Conservation (phyloP, 2,888 invertebrate species). For the Cephus pulcher region DNA sequence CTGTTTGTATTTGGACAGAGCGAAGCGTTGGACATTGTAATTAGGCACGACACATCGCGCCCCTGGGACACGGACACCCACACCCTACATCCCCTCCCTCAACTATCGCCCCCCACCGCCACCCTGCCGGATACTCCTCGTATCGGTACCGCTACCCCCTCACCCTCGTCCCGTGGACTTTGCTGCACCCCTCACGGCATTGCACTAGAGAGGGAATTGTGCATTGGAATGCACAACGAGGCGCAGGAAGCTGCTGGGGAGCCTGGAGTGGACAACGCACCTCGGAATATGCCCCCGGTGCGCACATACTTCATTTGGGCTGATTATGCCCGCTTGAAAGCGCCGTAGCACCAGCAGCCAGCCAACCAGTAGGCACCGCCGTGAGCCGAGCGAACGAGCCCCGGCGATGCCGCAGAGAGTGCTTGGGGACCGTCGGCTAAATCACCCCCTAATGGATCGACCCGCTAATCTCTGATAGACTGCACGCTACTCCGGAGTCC, state of each 20-base stretch:
- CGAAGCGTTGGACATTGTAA: constrained; percentile 63
- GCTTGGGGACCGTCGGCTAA: constrained; percentile 51
- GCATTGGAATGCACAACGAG: no score
- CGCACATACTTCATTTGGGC: constrained; percentile 57
- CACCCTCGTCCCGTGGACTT: constrained; percentile 15
- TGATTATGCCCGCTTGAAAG: constrained; percentile 49
- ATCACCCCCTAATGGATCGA: constrained; percentile 59
- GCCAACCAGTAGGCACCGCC: no score
- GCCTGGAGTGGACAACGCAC: constrained; percentile 11
- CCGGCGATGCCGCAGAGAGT: constrained; percentile 7
- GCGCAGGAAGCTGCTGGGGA: no score
- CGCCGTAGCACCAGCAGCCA: neutral
- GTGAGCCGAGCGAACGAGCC: neutral
- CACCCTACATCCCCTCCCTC: no score
- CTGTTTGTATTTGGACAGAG: constrained; percentile 61
- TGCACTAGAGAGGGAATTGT: no score
- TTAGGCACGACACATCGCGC: constrained; percentile 65
- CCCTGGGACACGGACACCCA: constrained; percentile 51
- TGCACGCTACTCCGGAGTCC: constrained; percentile 24
- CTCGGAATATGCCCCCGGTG: constrained; percentile 45
- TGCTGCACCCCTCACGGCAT: no score
- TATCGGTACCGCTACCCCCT: constrained; percentile 20
- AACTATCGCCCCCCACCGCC: neutral
- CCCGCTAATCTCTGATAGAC: constrained; percentile 58
- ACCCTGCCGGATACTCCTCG: constrained; percentile 10